A percentile compares a stretch with the other conserved stretches of the same genome.
phyloP scores from a whole-genome alignment of 2,888 invertebrate species.

The Perithous albicinctus region DNA sequence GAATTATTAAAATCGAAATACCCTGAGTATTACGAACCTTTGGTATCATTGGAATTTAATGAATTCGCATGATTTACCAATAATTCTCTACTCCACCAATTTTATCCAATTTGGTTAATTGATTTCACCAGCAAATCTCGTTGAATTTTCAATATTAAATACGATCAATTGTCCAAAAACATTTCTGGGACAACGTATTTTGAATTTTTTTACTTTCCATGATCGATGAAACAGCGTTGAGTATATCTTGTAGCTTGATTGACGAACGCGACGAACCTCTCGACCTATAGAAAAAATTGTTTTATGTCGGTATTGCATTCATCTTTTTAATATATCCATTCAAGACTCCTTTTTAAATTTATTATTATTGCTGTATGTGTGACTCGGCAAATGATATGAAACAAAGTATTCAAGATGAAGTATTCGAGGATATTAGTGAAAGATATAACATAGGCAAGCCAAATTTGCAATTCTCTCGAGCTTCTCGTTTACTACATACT shows the following conservation, averaged over 20 bases:
- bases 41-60: too few species aligned
- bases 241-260: background rate
- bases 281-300: background rate
- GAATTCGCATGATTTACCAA: too few species aligned
- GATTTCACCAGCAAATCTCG: too few species aligned
- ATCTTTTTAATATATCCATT: background rate
- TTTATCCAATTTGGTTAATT: too few species aligned
- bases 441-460: slow-evolving; percentile 19
- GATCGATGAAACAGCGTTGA: background rate
- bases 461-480: slow-evolving; percentile 34
- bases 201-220: background rate
- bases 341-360: background rate
- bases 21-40: too few species aligned
- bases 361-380: background rate
- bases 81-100: too few species aligned
- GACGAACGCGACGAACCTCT: background rate
- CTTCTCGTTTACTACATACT: slow-evolving; percentile 5
- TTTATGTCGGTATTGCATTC: background rate
- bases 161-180: too few species aligned
- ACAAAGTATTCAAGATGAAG: background rate
- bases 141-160: too few species aligned
- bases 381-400: background rate
- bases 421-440: background rate
- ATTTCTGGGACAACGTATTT: too few species aligned
- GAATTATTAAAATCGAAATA: too few species aligned